Conservation (phyloP, 2,113 vertebrate species). For the Alces alces region DNA sequence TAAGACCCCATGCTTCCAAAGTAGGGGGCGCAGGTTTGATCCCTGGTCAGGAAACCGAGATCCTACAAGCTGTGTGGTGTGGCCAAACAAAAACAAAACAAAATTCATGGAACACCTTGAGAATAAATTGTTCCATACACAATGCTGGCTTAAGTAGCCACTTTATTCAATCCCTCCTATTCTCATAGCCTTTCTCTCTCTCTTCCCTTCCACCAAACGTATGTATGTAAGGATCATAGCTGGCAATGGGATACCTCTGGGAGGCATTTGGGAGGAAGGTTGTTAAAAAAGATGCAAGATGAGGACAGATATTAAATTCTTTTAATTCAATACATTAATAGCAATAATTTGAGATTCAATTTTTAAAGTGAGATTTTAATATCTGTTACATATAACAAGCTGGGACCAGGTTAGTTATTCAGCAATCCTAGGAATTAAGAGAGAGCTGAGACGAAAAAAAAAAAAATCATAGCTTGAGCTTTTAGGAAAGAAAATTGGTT, state of each 20-base stretch:
- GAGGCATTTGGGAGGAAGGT: not conserved
- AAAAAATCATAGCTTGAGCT: not conserved
- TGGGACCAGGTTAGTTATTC: not conserved
- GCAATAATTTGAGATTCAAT: not conserved
- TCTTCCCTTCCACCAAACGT: not conserved
- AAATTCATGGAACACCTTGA: not conserved
- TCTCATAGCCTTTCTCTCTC: not conserved
- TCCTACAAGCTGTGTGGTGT: not conserved
- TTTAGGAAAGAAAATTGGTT: not conserved
- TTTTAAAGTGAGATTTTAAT: not conserved
- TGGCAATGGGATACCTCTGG: not conserved
- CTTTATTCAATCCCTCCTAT: not conserved
- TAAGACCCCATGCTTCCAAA: not conserved
- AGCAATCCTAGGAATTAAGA: not conserved
- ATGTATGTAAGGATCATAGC: rapidly evolving
- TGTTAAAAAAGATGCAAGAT: not conserved
- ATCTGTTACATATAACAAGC: not conserved
- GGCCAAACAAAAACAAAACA: not conserved
- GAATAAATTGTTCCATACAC: rapidly evolving
- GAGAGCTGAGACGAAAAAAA: not conserved
- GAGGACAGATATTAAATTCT: not conserved
- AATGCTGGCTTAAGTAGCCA: not conserved
- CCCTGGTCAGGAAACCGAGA: not conserved
- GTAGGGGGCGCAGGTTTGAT: not conserved
- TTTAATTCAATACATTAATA: not conserved